These are phyloP conservation scores for Psilopsiagon aymara DNA, from an alignment of 2,113 vertebrate species.

Conservation along the genomic window DNA sequence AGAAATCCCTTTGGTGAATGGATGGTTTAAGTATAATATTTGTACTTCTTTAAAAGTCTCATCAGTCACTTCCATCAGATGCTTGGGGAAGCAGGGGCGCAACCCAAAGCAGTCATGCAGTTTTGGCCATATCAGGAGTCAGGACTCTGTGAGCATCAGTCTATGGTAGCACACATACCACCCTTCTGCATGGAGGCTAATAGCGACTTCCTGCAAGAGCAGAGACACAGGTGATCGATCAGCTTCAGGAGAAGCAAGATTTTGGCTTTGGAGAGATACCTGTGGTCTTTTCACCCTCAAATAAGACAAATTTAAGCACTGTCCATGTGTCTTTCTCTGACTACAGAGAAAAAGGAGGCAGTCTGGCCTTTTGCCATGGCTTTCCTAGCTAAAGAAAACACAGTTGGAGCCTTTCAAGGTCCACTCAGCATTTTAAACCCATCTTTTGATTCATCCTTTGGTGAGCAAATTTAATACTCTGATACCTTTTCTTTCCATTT, in stretches of 20 bases:
- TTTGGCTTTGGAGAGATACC: neutral
- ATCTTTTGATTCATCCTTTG: neutral
- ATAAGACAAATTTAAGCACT: neutral
- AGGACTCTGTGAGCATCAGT: neutral
- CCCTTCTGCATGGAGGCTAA: neutral
- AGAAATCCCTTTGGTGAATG: neutral
- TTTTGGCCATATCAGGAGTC: neutral
- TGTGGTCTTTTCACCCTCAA: neutral
- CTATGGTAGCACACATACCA: rapidly evolving
- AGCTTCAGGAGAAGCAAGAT: neutral
- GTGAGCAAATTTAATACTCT: neutral
- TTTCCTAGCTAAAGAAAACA: neutral
- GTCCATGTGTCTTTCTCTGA: neutral
- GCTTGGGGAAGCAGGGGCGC: neutral
- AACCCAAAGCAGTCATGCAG: neutral
- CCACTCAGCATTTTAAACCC: neutral
- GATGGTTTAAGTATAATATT: neutral
- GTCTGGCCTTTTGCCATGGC: neutral
- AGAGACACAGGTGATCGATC: neutral
- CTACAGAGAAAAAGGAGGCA: neutral
- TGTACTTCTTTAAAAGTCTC: neutral
- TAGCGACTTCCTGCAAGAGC: neutral
- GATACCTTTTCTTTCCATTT: neutral
- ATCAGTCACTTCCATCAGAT: neutral
- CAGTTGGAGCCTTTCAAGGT: neutral